A percentile compares a stretch with the other conserved stretches of the same genome.
These are phyloP conservation scores for Triops cancriformis DNA, from an alignment of 1,140 invertebrate genomes.

Conservation along the genomic window DNA sequence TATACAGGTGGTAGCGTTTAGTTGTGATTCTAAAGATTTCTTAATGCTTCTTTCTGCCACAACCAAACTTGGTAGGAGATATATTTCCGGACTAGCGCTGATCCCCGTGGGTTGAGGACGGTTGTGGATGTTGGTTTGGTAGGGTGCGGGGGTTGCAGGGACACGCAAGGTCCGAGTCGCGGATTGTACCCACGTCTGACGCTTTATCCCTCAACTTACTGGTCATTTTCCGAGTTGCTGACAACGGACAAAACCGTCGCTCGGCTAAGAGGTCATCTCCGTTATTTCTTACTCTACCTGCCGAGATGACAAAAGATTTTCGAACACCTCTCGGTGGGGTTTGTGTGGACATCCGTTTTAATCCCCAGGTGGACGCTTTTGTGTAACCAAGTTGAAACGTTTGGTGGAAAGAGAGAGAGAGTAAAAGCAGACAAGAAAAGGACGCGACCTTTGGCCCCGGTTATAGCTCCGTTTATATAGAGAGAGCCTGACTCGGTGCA, in stretches of 20 bases:
- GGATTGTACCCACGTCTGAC: not conserved
- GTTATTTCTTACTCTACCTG: not conserved
- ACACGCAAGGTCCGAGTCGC: too few species aligned
- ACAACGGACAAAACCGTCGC: not conserved
- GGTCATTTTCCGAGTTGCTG: not conserved
- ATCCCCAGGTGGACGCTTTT: slow-evolving; percentile 11
- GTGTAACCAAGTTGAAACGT: slow-evolving; percentile 5
- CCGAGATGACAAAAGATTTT: slow-evolving; percentile 6
- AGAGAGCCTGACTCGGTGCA: not conserved
- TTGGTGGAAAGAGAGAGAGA: not conserved
- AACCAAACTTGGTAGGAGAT: too few species aligned
- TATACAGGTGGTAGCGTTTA: too few species aligned
- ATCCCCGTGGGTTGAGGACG: too few species aligned
- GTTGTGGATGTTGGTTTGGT: too few species aligned
- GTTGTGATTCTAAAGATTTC: too few species aligned
- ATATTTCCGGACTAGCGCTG: too few species aligned
- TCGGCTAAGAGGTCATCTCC: not conserved
- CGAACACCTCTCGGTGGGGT: not conserved
- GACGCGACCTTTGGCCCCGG: not conserved
- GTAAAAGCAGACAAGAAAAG: not conserved
- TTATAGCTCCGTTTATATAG: not conserved
- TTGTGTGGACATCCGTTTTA: slow-evolving; percentile 13
- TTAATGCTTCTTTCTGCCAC: too few species aligned
- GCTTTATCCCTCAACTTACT: not conserved
- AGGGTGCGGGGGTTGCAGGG: too few species aligned